Percentiles rank a stretch among this genome's conserved stretches.
Evolutionary conservation across 2,797 vertebrate species (phyloP).

Genomic region (Propithecus deckenii): DNA sequence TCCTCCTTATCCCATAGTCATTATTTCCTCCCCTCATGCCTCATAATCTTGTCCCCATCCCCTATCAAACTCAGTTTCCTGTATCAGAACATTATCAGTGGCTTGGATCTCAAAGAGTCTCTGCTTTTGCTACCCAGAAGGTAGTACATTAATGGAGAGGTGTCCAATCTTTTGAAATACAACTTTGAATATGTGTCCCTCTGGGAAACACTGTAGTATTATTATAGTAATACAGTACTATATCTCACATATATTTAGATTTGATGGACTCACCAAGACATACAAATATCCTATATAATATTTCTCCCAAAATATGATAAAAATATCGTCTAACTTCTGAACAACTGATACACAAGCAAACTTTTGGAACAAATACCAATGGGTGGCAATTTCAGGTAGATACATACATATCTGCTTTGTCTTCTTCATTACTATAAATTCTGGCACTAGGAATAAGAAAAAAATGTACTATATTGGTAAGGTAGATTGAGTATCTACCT

Average conservation of each 20-base stretch:
- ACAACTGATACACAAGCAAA: not conserved
- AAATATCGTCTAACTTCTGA: conserved; percentile 11
- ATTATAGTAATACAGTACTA: not conserved
- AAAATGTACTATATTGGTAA: conserved; percentile 35
- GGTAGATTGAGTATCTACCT: not conserved
- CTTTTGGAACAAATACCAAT: not conserved
- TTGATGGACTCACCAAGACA: not conserved
- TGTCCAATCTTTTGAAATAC: not conserved
- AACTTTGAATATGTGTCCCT: not conserved
- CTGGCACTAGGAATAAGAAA: not conserved
- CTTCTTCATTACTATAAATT: conserved; percentile 8
- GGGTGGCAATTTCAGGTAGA: not conserved
- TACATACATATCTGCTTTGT: not conserved
- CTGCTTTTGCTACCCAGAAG: not conserved
- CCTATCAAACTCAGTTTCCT: not conserved
- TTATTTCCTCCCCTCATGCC: not conserved
- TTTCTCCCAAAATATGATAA: not conserved
- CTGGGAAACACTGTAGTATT: not conserved
- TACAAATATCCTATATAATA: not conserved
- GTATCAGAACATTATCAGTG: not conserved
- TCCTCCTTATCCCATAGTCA: not conserved
- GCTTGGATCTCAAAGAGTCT: not conserved
- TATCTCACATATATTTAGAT: not conserved
- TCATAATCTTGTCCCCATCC: not conserved
- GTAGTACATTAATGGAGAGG: not conserved